Percentiles rank a stretch among this genome's conserved stretches.
Conservation (phyloP, 2,888 invertebrate genomes). For the Bruchidius siliquastri region DNA sequence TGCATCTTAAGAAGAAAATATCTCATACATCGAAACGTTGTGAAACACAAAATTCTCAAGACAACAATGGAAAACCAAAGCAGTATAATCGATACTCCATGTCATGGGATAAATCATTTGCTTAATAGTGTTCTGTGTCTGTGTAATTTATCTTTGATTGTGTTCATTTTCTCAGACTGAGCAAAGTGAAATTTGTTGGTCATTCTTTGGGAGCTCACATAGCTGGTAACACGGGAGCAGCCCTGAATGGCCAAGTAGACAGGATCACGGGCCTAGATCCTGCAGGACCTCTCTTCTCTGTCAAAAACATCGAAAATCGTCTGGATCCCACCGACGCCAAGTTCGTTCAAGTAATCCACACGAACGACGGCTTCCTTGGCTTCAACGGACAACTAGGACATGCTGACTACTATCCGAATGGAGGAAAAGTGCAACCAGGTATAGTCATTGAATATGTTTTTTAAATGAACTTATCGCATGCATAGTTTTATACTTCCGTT, state of each 20-base stretch:
- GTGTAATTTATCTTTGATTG: no score
- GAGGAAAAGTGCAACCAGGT: slow-evolving; percentile 36
- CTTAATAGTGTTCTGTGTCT: no score
- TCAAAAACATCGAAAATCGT: slow-evolving; percentile 28
- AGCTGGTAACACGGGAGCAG: slow-evolving; percentile 24
- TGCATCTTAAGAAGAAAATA: no score
- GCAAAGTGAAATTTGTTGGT: slow-evolving; percentile 18
- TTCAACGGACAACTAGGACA: slow-evolving; percentile 31
- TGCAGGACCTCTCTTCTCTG: slow-evolving; percentile 34
- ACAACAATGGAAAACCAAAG: no score
- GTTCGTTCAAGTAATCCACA: slow-evolving; percentile 41
- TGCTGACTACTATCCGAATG: slow-evolving; percentile 40
- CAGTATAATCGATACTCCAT: no score
- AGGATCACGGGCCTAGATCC: slow-evolving; percentile 41
- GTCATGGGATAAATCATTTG: no score
- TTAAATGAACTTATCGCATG: no score
- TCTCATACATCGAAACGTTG: no score
- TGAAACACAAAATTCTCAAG: no score
- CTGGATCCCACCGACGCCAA: slow-evolving; percentile 37
- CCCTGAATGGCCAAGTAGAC: slow-evolving; percentile 23
- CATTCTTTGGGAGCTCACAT: slow-evolving; percentile 39
- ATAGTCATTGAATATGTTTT: neutral
- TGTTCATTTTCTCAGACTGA: slow-evolving; percentile 4
- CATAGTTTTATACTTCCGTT: no score
- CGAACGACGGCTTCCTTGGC: slow-evolving; percentile 25